Conservation (phyloP, 2,113 vertebrate genomes). For the Muntiacus reevesi region DNA sequence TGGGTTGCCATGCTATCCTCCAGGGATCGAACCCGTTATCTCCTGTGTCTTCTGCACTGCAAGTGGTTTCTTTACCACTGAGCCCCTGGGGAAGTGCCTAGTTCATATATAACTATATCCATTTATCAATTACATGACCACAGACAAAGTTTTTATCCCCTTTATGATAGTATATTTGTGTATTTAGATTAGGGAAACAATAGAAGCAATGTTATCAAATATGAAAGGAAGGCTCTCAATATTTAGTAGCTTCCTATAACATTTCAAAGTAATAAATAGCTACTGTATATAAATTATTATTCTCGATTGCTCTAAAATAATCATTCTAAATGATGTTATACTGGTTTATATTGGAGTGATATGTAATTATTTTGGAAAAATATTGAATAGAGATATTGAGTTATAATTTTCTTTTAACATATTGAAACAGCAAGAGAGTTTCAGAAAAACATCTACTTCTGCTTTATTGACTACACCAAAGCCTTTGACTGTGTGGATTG, state of each 20-base stretch:
- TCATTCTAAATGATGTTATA: background rate
- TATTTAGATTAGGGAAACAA: background rate
- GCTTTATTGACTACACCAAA: background rate
- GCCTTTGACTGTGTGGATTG: background rate
- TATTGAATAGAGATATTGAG: background rate
- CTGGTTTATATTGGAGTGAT: background rate
- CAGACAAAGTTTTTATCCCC: background rate
- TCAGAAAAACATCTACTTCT: background rate
- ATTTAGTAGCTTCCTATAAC: background rate
- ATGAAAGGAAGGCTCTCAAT: background rate
- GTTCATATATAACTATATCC: background rate
- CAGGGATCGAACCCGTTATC: fast-evolving
- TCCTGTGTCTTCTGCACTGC: background rate
- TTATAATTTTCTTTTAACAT: background rate
- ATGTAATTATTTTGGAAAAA: background rate
- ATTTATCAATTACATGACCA: background rate
- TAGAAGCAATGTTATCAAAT: background rate
- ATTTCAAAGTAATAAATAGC: background rate
- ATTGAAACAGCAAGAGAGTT: background rate
- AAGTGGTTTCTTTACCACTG: background rate
- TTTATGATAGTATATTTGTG: background rate
- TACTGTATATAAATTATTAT: background rate
- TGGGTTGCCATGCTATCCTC: background rate
- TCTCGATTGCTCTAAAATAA: background rate
- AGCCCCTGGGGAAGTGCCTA: background rate